Conservation (phyloP, 2,113 vertebrate genomes). For the Numida meleagris region DNA sequence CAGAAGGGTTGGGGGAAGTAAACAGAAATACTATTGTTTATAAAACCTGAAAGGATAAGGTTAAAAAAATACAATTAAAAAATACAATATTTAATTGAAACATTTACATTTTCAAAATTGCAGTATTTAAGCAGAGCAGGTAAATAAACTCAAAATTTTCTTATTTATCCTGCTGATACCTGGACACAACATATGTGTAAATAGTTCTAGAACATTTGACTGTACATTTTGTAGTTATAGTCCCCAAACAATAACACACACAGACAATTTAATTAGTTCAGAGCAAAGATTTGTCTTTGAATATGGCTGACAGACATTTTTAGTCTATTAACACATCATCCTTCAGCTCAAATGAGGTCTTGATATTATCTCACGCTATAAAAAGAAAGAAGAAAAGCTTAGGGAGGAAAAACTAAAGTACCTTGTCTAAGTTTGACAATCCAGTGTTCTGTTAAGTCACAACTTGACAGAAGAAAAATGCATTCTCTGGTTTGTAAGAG, state of each 20-base stretch:
- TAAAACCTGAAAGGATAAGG: neutral
- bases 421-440: neutral
- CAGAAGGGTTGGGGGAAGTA: neutral
- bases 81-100: neutral
- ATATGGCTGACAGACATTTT: neutral
- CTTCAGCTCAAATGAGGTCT: neutral
- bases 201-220: neutral
- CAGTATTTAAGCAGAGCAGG: neutral
- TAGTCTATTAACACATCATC: conserved; percentile 14
- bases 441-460: neutral
- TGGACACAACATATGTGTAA: neutral
- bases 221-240: neutral
- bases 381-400: neutral
- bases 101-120: neutral
- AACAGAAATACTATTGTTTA: neutral
- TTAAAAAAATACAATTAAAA: neutral
- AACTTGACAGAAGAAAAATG: neutral
- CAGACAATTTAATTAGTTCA: conserved; percentile 9
- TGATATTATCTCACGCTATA: neutral
- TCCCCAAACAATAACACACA: neutral
- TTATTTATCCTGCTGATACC: neutral
- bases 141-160: neutral
- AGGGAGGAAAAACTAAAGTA: neutral
- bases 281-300: neutral
- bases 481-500: neutral